Conservation (phyloP, 2,113 vertebrate species). For the Rana temporaria region DNA sequence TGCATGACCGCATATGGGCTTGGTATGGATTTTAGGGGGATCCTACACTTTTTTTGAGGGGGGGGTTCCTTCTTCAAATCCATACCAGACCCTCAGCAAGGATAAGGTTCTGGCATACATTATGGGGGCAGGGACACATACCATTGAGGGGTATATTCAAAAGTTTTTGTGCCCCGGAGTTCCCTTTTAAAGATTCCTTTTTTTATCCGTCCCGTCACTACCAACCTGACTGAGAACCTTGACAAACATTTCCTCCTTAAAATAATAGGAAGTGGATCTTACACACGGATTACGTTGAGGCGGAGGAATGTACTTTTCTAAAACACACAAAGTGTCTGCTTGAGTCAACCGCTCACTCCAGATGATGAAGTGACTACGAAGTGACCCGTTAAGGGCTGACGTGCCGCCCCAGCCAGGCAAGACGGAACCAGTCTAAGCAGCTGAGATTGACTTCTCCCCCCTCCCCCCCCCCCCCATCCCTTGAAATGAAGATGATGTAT, state of each 20-base stretch:
- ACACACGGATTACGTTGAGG: not conserved
- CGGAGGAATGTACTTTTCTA: not conserved
- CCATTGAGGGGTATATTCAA: no score
- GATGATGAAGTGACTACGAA: constrained; percentile 3
- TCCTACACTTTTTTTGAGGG: no score
- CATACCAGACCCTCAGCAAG: no score
- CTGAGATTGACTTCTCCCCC: not conserved
- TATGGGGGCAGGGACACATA: no score
- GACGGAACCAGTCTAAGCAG: not conserved
- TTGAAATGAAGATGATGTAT: not conserved
- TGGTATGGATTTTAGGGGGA: no score
- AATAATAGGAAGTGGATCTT: not conserved
- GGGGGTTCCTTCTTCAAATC: no score
- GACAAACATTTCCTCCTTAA: not conserved
- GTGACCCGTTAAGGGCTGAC: not conserved
- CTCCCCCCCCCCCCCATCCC: no score
- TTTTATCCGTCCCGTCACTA: no score
- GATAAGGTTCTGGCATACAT: no score
- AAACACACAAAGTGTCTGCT: not conserved
- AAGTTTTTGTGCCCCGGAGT: no score
- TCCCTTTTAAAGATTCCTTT: no score
- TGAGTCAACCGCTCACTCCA: not conserved
- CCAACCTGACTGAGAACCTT: not conserved
- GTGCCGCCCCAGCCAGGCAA: not conserved
- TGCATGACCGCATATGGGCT: no score